Evolutionary conservation across 2,888 invertebrate species (phyloP), one percentile per base, ranked within the genome.

Genomic region (Lepidochrysops patricia): DNA sequence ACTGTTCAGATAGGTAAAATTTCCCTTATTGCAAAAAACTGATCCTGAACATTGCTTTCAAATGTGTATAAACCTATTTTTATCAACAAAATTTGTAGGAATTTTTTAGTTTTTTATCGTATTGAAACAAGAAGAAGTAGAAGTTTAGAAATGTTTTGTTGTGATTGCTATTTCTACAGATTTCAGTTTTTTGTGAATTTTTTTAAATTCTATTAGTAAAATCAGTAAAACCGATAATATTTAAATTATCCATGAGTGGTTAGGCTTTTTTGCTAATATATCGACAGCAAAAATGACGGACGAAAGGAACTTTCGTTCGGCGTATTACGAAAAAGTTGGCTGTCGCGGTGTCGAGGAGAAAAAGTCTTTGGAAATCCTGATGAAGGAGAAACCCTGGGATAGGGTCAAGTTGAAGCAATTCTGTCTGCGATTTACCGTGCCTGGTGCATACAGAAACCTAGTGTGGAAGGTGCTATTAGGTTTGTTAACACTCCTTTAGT

Each of bases 331-430:
- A 80, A 95, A 95, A 86, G 96, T 97, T 9, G 97, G 97, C 35
- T 97, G 96, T 80, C 92, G 95, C 66, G 95, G 95, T 68, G 96
- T 97, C 0, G 97, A 97, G 81, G 96, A 96, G 74, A 97, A 96
- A 79, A 96, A 96, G 83, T 96, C 96, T 0, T 83, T 97, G 48
- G 96, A 97, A 85, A 96, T 96, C 72, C 83, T 97, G 9, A 86
- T 97, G 70, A 96, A 96, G 73, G 97, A 97, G 67, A 95, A 94
- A 72, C 94, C 93, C 12, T 90, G 94, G 79, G 96, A 96, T 75
- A 91, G 91, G 72, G 91, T 91, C 5, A 96, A 96, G 79, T 76
- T 98, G 27, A 94, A 94, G 71, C 96, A 97, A 74, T 97, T 97
- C 76, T 95, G 96, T 72, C 83, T 96, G 59, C 90, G 96, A 63